These are phyloP conservation scores for Philaethria dido DNA, from an alignment of 2,888 invertebrate species.

Conservation along the genomic window DNA sequence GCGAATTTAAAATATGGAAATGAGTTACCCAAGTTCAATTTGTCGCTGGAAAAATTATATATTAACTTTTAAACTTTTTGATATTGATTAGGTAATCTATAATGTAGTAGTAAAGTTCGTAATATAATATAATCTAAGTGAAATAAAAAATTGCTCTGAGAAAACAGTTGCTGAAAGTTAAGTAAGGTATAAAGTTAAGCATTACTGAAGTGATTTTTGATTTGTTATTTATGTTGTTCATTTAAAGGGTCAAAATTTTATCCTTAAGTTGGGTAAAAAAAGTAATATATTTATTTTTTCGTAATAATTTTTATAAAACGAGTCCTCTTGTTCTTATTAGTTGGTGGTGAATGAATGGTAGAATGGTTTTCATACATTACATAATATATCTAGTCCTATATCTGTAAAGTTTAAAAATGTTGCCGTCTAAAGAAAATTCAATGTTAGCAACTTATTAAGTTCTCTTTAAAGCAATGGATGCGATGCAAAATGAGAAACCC, in stretches of 20 bases:
- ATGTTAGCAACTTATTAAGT: constrained; percentile 1
- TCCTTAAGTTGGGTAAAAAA: not conserved
- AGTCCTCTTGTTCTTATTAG: not conserved
- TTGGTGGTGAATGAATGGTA: not conserved
- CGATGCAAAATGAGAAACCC: constrained; percentile 9
- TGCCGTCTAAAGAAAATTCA: not conserved
- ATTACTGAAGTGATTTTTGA: not conserved
- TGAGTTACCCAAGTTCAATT: constrained; percentile 45
- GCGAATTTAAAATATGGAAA: constrained; percentile 48
- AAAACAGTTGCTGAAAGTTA: not conserved
- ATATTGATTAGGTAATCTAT: constrained; percentile 41
- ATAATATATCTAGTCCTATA: not conserved
- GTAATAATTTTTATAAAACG: not conserved
- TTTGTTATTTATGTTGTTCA: constrained; percentile 1
- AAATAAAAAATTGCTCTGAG: constrained; percentile 15
- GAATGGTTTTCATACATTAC: no score
- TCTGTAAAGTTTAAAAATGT: not conserved
- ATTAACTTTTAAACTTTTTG: constrained; percentile 42
- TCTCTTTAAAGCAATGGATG: constrained; percentile 1
- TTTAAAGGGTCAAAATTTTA: not conserved
- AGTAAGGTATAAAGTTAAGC: not conserved
- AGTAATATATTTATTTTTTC: not conserved
- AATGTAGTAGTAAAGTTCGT: constrained; percentile 31
- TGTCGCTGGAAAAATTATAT: constrained; percentile 41
- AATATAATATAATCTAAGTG: constrained; percentile 30